Percentiles rank a stretch among this genome's conserved stretches.
Evolutionary conservation across 2,888 invertebrate species (phyloP).

Genomic region (Cylloceria caligata): DNA sequence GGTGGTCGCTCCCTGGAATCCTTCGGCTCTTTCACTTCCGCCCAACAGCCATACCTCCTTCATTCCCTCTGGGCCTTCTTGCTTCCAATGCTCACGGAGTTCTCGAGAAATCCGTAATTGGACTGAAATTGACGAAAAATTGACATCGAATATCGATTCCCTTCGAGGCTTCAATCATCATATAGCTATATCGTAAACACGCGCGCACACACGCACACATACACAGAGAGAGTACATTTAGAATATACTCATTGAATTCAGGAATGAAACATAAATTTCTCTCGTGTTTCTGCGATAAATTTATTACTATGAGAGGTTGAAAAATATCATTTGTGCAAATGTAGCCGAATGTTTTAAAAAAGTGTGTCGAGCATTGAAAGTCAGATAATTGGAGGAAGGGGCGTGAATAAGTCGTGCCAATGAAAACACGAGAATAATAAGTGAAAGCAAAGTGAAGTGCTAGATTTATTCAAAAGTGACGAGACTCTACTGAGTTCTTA

Average conservation of each 20-base stretch:
- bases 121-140: slow-evolving; percentile 78
- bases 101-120: slow-evolving; percentile 75
- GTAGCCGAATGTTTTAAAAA: background rate
- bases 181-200: slow-evolving; percentile 1
- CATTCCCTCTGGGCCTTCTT: slow-evolving; percentile 28
- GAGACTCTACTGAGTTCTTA: background rate
- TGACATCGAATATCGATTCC: slow-evolving; percentile 57
- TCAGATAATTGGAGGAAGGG: background rate
- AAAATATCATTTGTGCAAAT: background rate
- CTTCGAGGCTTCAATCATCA: slow-evolving; percentile 20
- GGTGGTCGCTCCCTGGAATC: slow-evolving; percentile 46
- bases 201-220: background rate
- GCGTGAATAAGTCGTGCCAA: background rate
- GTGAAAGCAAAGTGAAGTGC: background rate
- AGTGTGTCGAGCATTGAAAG: background rate
- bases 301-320: background rate
- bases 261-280: slow-evolving; percentile 18
- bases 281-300: background rate
- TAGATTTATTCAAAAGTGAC: background rate
- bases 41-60: slow-evolving; percentile 24
- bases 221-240: background rate
- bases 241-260: slow-evolving; percentile 8
- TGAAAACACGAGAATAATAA: background rate
- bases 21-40: slow-evolving; percentile 61
- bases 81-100: slow-evolving; percentile 40